phyloP scores from a whole-genome alignment of 2,888 invertebrate genomes.

The Nemotelus nigrinus region DNA sequence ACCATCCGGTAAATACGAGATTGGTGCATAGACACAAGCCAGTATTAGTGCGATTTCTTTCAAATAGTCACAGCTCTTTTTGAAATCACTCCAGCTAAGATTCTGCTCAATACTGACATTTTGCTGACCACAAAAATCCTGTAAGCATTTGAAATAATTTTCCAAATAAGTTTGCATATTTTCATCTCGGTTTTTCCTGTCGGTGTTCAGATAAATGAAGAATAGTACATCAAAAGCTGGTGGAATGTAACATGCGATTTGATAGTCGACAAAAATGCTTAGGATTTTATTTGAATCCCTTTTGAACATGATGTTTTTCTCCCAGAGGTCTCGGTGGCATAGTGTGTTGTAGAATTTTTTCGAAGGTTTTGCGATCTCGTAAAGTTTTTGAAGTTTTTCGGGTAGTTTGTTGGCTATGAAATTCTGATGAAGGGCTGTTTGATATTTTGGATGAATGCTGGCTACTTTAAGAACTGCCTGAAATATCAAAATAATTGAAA shows the following conservation, averaged over 20 bases:
- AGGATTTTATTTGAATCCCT: conserved; percentile 55
- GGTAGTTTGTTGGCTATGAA: conserved; percentile 26
- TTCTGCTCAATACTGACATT: conserved; percentile 54
- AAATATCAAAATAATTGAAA: background rate
- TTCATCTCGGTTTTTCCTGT: conserved; percentile 59
- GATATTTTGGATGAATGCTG: conserved; percentile 40
- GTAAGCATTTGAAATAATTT: conserved; percentile 63
- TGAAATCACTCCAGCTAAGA: conserved; percentile 59
- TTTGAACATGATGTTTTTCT: conserved; percentile 61
- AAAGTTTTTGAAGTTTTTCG: conserved; percentile 1
- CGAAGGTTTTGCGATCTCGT: conserved; percentile 28
- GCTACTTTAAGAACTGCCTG: conserved; percentile 14
- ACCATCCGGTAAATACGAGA: conserved; percentile 60
- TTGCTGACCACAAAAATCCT: conserved; percentile 53
- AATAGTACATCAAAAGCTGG: conserved; percentile 68
- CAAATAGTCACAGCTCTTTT: conserved; percentile 58
- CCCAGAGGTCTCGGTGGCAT: conserved; percentile 64
- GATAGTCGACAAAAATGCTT: conserved; percentile 69
- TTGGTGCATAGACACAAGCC: conserved; percentile 61
- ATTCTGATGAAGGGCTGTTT: conserved; percentile 16
- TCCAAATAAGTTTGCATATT: conserved; percentile 61
- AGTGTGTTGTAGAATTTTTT: conserved; percentile 62
- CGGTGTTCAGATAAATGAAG: conserved; percentile 65
- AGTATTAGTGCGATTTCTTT: conserved; percentile 60
- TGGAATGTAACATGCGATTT: conserved; percentile 68